phyloP scores from a whole-genome alignment of 2,113 vertebrate genomes.

The Gobio gobio region DNA sequence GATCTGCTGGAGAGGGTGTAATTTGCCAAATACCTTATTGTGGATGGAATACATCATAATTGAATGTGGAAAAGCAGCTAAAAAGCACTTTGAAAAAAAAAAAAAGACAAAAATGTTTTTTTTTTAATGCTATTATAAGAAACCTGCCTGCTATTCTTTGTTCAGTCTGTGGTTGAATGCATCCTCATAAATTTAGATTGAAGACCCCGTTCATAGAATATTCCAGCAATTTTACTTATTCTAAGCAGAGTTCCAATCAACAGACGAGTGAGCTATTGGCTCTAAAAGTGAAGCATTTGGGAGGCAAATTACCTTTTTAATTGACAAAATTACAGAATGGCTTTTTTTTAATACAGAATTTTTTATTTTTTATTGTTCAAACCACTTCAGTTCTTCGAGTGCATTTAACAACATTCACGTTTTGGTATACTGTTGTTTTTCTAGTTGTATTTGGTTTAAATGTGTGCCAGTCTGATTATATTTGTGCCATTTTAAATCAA shows the following conservation, averaged over 20 bases:
- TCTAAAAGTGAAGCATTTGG: neutral
- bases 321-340: neutral
- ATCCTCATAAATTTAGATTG: slow-evolving; percentile 48
- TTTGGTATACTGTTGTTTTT: no score
- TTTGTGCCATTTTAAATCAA: neutral
- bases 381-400: neutral
- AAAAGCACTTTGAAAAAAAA: neutral
- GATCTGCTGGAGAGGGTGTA: neutral
- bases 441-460: neutral
- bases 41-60: neutral
- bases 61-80: neutral
- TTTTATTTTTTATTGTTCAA: neutral
- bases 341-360: neutral
- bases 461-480: neutral
- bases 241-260: neutral
- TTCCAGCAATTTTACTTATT: slow-evolving; percentile 36
- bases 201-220: slow-evolving; percentile 34
- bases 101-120: neutral
- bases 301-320: slow-evolving; percentile 13
- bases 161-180: slow-evolving; percentile 3
- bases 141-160: slow-evolving; percentile 8
- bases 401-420: neutral
- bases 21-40: slow-evolving; percentile 5
- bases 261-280: neutral
- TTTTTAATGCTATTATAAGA: neutral